phyloP scores from a whole-genome alignment of 1,140 invertebrate species.

The Phymastichus coffea region DNA sequence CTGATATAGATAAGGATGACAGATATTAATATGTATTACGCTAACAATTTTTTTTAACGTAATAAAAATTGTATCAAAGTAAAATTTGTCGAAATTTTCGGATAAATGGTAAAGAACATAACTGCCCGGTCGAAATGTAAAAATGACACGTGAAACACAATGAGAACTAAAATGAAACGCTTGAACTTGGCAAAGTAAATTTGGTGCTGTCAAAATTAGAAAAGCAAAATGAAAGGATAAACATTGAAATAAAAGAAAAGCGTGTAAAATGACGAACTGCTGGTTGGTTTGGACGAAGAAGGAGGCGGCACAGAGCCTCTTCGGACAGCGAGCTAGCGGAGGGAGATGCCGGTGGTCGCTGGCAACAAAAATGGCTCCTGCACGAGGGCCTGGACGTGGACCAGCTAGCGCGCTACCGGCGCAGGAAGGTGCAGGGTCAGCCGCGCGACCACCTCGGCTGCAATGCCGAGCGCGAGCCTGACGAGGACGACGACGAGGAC shows the following conservation, averaged over 20 bases:
- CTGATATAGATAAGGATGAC: too few relatives aligned
- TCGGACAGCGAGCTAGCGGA: constrained; percentile 51
- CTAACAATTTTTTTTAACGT: too few relatives aligned
- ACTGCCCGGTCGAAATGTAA: too few relatives aligned
- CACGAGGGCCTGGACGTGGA: constrained; percentile 60
- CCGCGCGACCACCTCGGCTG: constrained; percentile 38
- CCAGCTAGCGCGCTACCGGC: constrained; percentile 57
- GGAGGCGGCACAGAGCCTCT: constrained; percentile 35
- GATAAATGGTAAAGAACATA: too few relatives aligned
- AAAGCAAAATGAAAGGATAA: too few relatives aligned
- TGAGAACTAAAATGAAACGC: too few relatives aligned
- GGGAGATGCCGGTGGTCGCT: constrained; percentile 35
- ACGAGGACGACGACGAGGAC: neutral
- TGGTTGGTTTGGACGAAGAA: neutral
- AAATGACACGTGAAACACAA: too few relatives aligned
- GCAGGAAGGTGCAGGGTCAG: constrained; percentile 46
- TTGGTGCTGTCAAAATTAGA: too few relatives aligned
- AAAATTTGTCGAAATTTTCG: too few relatives aligned
- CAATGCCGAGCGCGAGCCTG: neutral
- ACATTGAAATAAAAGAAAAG: neutral
- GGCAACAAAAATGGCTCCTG: constrained; percentile 37
- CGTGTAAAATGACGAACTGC: neutral
- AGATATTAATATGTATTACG: too few relatives aligned
- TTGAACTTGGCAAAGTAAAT: too few relatives aligned
- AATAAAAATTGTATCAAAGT: too few relatives aligned